A percentile compares a stretch with the other conserved stretches of the same genome.
Conservation (phyloP, 1,140 invertebrate species). For the Dendroctonus ponderosae region DNA sequence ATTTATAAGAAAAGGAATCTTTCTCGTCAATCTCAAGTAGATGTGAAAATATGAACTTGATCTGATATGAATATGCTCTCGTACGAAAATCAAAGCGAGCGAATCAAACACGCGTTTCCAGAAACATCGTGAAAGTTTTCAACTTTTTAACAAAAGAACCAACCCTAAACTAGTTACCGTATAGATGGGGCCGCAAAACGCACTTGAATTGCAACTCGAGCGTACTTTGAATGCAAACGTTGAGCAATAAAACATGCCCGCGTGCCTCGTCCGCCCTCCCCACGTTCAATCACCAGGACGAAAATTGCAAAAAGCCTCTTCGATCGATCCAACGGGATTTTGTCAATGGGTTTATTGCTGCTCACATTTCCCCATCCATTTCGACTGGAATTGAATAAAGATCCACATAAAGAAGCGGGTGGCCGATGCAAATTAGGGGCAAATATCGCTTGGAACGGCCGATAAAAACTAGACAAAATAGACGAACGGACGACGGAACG, state of each 20-base stretch:
- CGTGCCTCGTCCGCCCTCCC: background rate
- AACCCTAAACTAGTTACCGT: too few species aligned
- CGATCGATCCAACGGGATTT: constrained; percentile 1
- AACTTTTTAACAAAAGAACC: too few species aligned
- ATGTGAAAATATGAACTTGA: too few species aligned
- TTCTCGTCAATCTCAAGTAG: too few species aligned
- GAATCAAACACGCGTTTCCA: too few species aligned
- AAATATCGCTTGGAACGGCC: background rate
- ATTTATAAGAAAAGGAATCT: too few species aligned
- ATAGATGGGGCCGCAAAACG: too few species aligned
- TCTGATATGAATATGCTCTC: too few species aligned
- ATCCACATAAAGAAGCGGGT: constrained; percentile 11
- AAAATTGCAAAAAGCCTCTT: background rate
- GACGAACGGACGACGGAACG: too few species aligned
- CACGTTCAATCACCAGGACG: constrained; percentile 1
- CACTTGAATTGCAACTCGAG: too few species aligned
- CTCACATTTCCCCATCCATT: constrained; percentile 12
- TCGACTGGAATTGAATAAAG: constrained; percentile 5
- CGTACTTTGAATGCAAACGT: background rate
- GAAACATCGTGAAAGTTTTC: too few species aligned
- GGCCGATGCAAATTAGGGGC: constrained; percentile 4
- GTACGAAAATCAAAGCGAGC: too few species aligned
- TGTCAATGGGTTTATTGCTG: constrained; percentile 13
- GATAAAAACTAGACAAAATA: background rate
- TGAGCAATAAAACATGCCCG: constrained; percentile 7